phyloP scores from a whole-genome alignment of 2,113 vertebrate genomes.

The Apaloderma vittatum region DNA sequence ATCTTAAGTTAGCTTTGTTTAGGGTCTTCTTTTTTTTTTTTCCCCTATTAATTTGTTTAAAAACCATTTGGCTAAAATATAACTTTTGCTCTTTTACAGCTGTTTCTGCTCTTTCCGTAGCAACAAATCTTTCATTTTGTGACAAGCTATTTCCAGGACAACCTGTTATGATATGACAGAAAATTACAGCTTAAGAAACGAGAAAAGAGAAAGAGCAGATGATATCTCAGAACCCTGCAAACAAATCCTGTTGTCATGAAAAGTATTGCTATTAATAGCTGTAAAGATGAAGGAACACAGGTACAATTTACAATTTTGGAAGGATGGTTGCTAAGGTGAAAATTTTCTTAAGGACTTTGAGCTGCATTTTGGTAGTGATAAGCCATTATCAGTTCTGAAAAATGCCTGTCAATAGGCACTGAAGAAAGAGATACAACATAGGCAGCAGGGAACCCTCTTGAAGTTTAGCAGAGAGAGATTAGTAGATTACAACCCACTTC shows the following conservation, averaged over 20 bases:
- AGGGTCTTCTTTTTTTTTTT: background rate
- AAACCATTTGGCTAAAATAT: background rate
- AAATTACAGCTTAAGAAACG: conserved; percentile 7
- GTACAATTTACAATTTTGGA: background rate
- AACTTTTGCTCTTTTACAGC: background rate
- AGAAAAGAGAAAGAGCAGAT: conserved; percentile 22
- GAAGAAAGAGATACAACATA: background rate
- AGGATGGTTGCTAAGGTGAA: background rate
- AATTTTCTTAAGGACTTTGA: conserved; percentile 3
- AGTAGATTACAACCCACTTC: conserved; percentile 1
- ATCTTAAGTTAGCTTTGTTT: background rate
- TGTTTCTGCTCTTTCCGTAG: background rate
- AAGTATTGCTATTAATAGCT: conserved; percentile 2
- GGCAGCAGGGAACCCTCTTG: background rate
- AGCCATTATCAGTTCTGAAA: conserved; percentile 21
- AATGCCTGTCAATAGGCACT: background rate
- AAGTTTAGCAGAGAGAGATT: conserved; percentile 20
- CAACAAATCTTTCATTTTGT: conserved; percentile 19
- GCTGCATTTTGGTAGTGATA: conserved; percentile 13
- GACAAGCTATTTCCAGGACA: conserved; percentile 37
- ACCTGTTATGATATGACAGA: background rate
- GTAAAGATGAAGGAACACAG: conserved; percentile 15
- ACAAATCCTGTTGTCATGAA: conserved; percentile 15
- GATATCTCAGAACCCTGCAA: background rate
- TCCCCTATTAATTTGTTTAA: background rate